Percentiles rank a stretch among this genome's conserved stretches.
These are phyloP conservation scores for Drosophila fuyamai DNA, from an alignment of 1,140 invertebrate species.

Conservation along the genomic window DNA sequence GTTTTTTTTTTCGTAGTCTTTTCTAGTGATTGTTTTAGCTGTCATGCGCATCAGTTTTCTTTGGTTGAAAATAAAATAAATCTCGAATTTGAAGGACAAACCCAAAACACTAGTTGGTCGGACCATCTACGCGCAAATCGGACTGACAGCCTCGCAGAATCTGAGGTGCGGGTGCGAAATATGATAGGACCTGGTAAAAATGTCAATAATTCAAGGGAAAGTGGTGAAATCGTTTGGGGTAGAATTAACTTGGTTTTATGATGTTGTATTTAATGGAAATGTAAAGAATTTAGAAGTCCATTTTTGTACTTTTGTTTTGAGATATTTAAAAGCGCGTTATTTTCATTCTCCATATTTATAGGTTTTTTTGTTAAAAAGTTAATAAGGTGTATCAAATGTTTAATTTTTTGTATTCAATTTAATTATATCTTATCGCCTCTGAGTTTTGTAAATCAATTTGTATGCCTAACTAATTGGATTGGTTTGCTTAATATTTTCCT, in stretches of 20 bases:
- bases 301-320: too few species aligned
- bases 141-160: conserved; percentile 33
- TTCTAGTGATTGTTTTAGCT: conserved; percentile 49
- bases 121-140: conserved; percentile 44
- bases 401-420: too few species aligned
- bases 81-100: conserved; percentile 71
- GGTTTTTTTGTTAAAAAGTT: too few species aligned
- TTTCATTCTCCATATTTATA: too few species aligned
- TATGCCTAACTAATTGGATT: too few species aligned
- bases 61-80: conserved; percentile 53
- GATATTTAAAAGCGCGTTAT: too few species aligned
- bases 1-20: conserved; percentile 23
- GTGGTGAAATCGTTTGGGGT: not conserved
- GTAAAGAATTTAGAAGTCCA: not conserved
- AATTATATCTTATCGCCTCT: too few species aligned
- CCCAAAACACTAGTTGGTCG: conserved; percentile 57
- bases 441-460: too few species aligned
- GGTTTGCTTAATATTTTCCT: not conserved
- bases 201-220: not conserved
- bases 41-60: conserved; percentile 69
- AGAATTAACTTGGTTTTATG: not conserved
- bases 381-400: too few species aligned
- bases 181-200: conserved; percentile 31
- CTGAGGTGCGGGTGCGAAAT: conserved; percentile 66
- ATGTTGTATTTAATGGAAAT: not conserved